Conservation (phyloP, 2,113 vertebrate genomes). For the Neotoma lepida region DNA sequence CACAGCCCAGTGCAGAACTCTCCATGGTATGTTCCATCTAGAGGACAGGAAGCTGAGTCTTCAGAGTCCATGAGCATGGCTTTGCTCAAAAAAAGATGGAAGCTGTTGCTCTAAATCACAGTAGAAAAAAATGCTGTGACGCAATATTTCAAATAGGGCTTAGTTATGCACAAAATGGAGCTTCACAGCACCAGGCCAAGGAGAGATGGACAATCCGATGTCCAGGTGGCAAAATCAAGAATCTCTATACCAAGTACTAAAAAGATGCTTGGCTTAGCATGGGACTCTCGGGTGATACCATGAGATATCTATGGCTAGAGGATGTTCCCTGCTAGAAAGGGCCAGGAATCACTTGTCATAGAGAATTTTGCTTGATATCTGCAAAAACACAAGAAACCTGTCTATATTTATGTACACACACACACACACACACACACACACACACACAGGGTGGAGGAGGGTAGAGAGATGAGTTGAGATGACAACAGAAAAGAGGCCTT, state of each 20-base stretch:
- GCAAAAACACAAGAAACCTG: not conserved
- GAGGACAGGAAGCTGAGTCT: not conserved
- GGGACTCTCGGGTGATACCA: not conserved
- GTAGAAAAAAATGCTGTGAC: not conserved
- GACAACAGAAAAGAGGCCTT: not conserved
- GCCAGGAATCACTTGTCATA: not conserved
- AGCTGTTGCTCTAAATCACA: no score
- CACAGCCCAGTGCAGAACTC: not conserved
- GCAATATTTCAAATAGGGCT: not conserved
- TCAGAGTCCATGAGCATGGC: fast-evolving
- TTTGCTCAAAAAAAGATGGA: not conserved
- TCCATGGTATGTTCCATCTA: fast-evolving
- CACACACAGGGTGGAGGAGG: no score
- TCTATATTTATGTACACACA: not conserved
- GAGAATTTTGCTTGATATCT: not conserved
- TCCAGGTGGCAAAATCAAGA: not conserved
- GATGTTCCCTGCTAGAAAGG: not conserved
- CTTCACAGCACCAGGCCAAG: not conserved
- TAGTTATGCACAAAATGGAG: not conserved
- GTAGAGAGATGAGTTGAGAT: not conserved
- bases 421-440: not conserved
- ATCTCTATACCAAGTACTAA: not conserved
- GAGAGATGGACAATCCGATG: not conserved
- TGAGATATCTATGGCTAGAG: not conserved
- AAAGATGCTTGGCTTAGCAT: not conserved